phyloP scores from a whole-genome alignment of 2,797 vertebrate species.

The Tenualosa thibaudeaui region DNA sequence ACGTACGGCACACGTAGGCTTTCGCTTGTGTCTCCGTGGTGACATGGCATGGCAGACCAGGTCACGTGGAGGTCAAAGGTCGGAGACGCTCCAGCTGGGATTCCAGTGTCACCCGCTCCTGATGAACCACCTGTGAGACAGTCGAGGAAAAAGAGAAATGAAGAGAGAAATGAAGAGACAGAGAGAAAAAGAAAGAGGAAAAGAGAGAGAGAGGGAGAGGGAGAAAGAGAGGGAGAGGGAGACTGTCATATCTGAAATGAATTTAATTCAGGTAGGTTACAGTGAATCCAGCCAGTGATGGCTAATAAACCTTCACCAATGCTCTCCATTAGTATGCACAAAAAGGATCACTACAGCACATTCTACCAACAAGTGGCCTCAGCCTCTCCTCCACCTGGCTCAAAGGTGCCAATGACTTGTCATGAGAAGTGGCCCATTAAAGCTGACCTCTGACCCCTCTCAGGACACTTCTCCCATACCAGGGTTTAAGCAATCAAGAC shows the following conservation, averaged over 20 bases:
- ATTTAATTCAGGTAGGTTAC: not conserved
- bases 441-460: not conserved
- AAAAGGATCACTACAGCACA: not conserved
- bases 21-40: not conserved
- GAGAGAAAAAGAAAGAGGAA: conserved; percentile 34
- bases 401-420: not conserved
- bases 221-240: not conserved
- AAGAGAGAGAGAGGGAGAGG: not conserved
- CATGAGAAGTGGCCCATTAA: not conserved
- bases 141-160: conserved; percentile 43
- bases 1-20: not conserved
- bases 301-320: not conserved
- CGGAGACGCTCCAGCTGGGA: conserved; percentile 89
- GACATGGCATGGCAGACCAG: conserved; percentile 11
- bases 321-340: not conserved
- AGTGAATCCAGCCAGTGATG: not conserved
- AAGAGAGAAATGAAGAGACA: not conserved
- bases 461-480: not conserved
- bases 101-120: conserved; percentile 90
- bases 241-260: too few relatives aligned
- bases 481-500: not conserved
- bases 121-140: conserved; percentile 84
- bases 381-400: not conserved
- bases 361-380: not conserved
- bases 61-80: conserved; percentile 84